Percentiles rank a stretch among this genome's conserved stretches.
phyloP scores from a whole-genome alignment of 2,113 vertebrate species.

The Eptesicus fuscus region DNA sequence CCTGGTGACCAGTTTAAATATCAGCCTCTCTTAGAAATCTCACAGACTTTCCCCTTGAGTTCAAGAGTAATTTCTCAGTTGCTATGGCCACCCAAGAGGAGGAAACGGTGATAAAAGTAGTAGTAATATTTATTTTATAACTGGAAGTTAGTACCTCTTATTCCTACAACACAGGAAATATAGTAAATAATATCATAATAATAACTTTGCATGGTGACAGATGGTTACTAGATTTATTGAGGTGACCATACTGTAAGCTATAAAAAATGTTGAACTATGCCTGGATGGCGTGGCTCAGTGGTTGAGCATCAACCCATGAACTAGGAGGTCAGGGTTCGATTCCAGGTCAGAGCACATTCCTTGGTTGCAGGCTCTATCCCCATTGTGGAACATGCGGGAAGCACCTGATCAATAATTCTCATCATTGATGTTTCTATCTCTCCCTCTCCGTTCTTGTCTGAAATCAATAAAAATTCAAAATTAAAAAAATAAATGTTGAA shows the following conservation, averaged over 20 bases:
- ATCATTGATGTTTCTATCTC: too few species aligned
- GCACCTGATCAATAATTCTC: too few species aligned
- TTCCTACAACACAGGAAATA: background rate
- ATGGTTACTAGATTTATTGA: background rate
- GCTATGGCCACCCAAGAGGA: background rate
- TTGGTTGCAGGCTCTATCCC: too few species aligned
- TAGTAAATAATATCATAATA: background rate
- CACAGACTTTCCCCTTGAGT: background rate
- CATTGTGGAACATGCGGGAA: too few species aligned
- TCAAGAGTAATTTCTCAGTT: constrained; percentile 29
- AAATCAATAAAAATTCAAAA: too few species aligned
- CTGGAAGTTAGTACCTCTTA: background rate
- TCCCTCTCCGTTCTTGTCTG: too few species aligned
- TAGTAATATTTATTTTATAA: background rate
- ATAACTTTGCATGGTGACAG: background rate
- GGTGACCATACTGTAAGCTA: background rate
- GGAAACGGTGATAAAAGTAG: background rate
- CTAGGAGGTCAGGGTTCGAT: too few species aligned
- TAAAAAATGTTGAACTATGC: background rate
- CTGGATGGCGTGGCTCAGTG: too few species aligned
- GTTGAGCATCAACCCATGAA: too few species aligned
- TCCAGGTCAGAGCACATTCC: too few species aligned
- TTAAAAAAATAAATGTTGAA: too few species aligned
- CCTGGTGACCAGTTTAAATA: constrained; percentile 7
- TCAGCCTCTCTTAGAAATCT: background rate